These are phyloP conservation scores for Criorhina ranunculi DNA, from an alignment of 2,888 invertebrate genomes.

Conservation along the genomic window DNA sequence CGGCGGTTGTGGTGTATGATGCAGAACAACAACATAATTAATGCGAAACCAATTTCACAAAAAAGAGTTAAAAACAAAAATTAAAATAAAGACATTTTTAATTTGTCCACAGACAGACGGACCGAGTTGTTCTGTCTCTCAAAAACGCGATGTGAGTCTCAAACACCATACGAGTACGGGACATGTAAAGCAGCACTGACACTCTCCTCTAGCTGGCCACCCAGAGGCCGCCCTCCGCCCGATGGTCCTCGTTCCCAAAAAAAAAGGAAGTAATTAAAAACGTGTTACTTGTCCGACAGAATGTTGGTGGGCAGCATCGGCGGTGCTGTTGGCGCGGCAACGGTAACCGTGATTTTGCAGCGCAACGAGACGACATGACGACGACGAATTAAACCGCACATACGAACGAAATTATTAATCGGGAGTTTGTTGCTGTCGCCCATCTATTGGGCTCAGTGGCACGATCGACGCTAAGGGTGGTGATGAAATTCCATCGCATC, in stretches of 20 bases:
- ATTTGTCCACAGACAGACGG: constrained; percentile 64
- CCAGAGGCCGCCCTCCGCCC: background rate
- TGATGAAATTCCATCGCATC: constrained; percentile 35
- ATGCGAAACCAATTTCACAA: constrained; percentile 74
- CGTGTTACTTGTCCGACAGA: constrained; percentile 76
- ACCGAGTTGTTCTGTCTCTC: constrained; percentile 51
- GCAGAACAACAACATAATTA: constrained; percentile 72
- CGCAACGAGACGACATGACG: constrained; percentile 70
- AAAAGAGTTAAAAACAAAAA: constrained; percentile 68
- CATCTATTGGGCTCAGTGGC: constrained; percentile 54
- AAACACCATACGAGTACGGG: constrained; percentile 63
- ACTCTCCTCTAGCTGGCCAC: background rate
- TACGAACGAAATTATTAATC: constrained; percentile 75
- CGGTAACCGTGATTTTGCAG: constrained; percentile 33
- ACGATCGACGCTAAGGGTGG: constrained; percentile 21
- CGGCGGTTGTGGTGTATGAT: constrained; percentile 41
- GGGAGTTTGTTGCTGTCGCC: constrained; percentile 55
- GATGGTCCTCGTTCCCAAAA: constrained; percentile 28
- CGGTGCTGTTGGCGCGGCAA: constrained; percentile 29
- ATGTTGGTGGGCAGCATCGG: constrained; percentile 57
- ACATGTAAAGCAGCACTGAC: constrained; percentile 48
- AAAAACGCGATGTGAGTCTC: constrained; percentile 63
- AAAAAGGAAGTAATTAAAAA: constrained; percentile 75
- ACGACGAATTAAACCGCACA: constrained; percentile 75
- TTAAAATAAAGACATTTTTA: constrained; percentile 75